These are phyloP conservation scores for Sebastes cheni DNA, from an alignment of 2,797 vertebrate genomes.

Conservation along the genomic window DNA sequence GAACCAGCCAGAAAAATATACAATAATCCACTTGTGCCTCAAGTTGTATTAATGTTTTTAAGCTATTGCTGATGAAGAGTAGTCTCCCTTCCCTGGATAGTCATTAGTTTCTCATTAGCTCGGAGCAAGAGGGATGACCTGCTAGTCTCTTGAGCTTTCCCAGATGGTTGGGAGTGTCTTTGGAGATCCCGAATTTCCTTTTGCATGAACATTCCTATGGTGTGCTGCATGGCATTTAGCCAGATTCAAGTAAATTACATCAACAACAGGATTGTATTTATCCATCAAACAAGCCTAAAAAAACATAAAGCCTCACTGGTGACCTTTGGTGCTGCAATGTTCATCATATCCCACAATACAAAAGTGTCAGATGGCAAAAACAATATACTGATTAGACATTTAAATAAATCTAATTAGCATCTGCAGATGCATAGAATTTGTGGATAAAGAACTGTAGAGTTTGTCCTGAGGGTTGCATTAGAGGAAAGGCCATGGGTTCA, in stretches of 20 bases:
- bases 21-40: neutral
- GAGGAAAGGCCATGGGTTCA: neutral
- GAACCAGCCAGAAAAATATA: neutral
- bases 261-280: slow-evolving; percentile 15
- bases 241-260: slow-evolving; percentile 39
- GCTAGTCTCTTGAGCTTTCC: slow-evolving; percentile 56
- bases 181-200: slow-evolving; percentile 53
- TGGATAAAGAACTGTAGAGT: neutral
- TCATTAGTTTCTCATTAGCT: slow-evolving; percentile 56
- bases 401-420: neutral
- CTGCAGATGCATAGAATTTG: neutral
- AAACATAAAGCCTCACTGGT: neutral
- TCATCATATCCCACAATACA: neutral
- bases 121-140: slow-evolving; percentile 50
- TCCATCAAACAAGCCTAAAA: neutral
- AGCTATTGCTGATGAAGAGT: slow-evolving; percentile 23
- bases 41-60: neutral
- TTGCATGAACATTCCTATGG: slow-evolving; percentile 53
- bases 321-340: neutral
- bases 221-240: slow-evolving; percentile 43
- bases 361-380: neutral
- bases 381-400: neutral
- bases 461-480: neutral
- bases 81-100: slow-evolving; percentile 44
- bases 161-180: slow-evolving; percentile 55